These are phyloP conservation scores for Wiebesia pumilae DNA, from an alignment of 1,140 invertebrate species.

Conservation along the genomic window DNA sequence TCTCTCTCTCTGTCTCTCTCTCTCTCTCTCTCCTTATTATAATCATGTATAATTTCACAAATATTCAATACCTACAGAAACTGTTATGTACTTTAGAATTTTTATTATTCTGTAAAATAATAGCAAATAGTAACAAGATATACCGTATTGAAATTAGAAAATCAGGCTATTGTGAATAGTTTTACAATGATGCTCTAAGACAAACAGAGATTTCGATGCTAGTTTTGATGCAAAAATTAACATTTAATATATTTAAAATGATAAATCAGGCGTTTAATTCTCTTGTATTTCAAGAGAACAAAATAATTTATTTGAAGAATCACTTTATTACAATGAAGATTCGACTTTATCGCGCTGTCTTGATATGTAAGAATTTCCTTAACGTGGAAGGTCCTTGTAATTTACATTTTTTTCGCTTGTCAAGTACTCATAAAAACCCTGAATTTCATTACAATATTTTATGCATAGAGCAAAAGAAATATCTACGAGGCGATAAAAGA, in stretches of 20 bases:
- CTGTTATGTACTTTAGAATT: too few species aligned
- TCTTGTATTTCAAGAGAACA: constrained; percentile 30
- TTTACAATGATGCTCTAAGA: neutral
- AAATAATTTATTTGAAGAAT: constrained; percentile 43
- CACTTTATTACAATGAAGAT: constrained; percentile 40
- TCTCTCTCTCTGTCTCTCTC: neutral
- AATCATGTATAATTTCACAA: too few species aligned
- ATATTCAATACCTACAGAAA: too few species aligned
- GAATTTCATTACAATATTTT: constrained; percentile 7
- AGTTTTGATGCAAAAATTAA: neutral
- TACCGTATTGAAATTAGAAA: too few species aligned
- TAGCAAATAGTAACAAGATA: too few species aligned
- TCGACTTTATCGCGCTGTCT: constrained; percentile 26
- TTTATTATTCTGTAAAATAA: too few species aligned
- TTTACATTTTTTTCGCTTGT: constrained; percentile 3
- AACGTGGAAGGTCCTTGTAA: neutral
- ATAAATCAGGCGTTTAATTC: neutral
- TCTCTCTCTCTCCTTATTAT: too few species aligned
- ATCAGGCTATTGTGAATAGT: neutral
- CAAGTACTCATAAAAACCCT: neutral
- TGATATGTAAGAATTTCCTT: constrained; percentile 32
- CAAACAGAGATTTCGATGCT: neutral
- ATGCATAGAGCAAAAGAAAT: neutral
- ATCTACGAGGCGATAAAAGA: too few species aligned
- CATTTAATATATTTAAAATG: neutral